Percentiles rank a stretch among this genome's conserved stretches.
Evolutionary conservation across 2,888 invertebrate genomes (phyloP).

Genomic region (Adineta ricciae): DNA sequence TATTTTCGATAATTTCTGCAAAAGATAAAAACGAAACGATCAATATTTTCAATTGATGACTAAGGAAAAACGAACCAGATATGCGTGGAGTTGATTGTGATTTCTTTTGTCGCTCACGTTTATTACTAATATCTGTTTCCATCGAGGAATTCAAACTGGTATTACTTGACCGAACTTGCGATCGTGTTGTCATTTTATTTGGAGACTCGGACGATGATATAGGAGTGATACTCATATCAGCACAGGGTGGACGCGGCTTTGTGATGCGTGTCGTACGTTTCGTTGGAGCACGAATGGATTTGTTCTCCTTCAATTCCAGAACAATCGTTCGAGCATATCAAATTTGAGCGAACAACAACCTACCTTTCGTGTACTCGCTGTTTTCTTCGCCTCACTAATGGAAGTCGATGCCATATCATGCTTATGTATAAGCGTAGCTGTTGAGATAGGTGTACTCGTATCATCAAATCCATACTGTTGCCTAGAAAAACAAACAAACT

Average conservation of each 20-base stretch:
- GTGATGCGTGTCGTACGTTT: neutral
- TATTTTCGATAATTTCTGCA: slow-evolving; percentile 56
- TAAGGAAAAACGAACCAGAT: neutral
- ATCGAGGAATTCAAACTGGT: neutral
- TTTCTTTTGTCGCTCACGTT: slow-evolving; percentile 21
- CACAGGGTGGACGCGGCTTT: neutral
- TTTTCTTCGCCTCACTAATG: neutral
- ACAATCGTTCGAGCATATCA: too few relatives aligned
- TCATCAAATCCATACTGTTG: neutral
- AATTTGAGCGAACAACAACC: neutral
- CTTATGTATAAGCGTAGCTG: neutral
- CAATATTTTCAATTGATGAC: neutral
- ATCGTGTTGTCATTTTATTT: slow-evolving; percentile 15
- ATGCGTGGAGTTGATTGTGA: neutral
- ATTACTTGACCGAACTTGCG: neutral
- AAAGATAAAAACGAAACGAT: neutral
- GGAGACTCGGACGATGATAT: slow-evolving; percentile 1
- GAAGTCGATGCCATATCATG: neutral
- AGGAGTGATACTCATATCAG: neutral
- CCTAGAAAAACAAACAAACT: neutral
- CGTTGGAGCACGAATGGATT: neutral
- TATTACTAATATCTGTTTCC: neutral
- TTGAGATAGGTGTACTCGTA: neutral
- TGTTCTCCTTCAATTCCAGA: neutral
- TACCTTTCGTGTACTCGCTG: slow-evolving; percentile 14